Percentiles rank a stretch among this genome's conserved stretches.
Conservation (phyloP, 2,113 vertebrate genomes). For the Bettongia penicillata region DNA sequence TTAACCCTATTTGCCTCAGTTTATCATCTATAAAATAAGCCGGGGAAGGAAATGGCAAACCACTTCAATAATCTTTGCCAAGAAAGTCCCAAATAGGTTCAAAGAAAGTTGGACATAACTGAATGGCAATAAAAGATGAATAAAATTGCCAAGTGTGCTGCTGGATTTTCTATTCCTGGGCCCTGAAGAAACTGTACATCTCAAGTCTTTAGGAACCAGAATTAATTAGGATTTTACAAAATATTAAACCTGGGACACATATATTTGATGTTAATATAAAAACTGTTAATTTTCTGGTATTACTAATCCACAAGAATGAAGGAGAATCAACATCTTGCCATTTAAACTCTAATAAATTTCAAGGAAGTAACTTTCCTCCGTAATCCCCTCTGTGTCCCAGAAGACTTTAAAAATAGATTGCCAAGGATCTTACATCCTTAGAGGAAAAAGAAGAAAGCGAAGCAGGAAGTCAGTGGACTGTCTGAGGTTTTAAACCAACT, state of each 20-base stretch:
- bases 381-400: constrained; percentile 1
- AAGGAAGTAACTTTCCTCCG: constrained; percentile 61
- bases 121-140: background rate
- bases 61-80: background rate
- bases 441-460: constrained; percentile 21
- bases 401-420: constrained; percentile 46
- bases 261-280: constrained; percentile 61
- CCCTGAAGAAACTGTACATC: constrained; percentile 62
- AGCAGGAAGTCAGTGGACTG: background rate
- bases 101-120: background rate
- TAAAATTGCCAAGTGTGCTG: background rate
- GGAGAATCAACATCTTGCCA: constrained; percentile 45
- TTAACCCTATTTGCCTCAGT: background rate
- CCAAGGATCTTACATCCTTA: constrained; percentile 37
- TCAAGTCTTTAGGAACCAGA: constrained; percentile 35
- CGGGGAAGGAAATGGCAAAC: background rate
- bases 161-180: constrained; percentile 59
- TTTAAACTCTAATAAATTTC: constrained; percentile 66
- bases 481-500: constrained; percentile 27
- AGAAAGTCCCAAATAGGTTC: background rate
- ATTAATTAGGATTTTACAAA: constrained; percentile 69
- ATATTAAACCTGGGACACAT: constrained; percentile 58
- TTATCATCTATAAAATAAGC: background rate
- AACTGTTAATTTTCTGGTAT: constrained; percentile 72
- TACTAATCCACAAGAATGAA: constrained; percentile 25